Evolutionary conservation across 2,797 vertebrate genomes (phyloP).

Genomic region (Apogon talboti): DNA sequence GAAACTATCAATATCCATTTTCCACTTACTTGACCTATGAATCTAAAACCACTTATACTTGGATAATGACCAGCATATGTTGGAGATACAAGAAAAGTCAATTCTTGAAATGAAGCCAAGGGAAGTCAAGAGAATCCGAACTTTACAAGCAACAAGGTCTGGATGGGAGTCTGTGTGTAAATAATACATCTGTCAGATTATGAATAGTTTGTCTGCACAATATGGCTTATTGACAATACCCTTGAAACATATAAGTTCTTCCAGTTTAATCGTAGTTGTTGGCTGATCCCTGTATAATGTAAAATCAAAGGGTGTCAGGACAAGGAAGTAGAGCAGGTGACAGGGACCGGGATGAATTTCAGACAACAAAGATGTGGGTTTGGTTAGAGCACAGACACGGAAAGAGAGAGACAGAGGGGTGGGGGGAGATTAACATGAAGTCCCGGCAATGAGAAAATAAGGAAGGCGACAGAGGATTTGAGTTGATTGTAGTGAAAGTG

Average conservation of each 20-base stretch:
- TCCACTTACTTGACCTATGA: slow-evolving; percentile 1
- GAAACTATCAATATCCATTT: slow-evolving; percentile 28
- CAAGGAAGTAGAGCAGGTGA: slow-evolving; percentile 55
- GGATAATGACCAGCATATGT: slow-evolving; percentile 16
- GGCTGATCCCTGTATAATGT: slow-evolving; percentile 23
- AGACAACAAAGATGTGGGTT: slow-evolving; percentile 25
- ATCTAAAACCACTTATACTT: slow-evolving; percentile 20
- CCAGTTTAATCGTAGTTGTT: slow-evolving; percentile 6
- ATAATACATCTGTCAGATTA: slow-evolving; percentile 1
- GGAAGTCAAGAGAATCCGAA: slow-evolving; percentile 25
- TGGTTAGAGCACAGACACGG: slow-evolving; percentile 8
- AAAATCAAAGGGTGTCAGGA: slow-evolving; percentile 40
- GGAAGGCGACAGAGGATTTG: slow-evolving; percentile 59
- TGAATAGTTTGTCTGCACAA: neutral
- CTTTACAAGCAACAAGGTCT: slow-evolving; percentile 2
- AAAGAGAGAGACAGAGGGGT: neutral
- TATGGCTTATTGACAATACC: slow-evolving; percentile 4
- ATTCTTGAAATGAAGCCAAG: slow-evolving; percentile 24
- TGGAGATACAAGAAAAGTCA: neutral
- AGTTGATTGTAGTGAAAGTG: slow-evolving; percentile 62
- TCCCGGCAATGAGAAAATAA: slow-evolving; percentile 50
- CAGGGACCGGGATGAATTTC: slow-evolving; percentile 29
- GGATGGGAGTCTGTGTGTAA: neutral
- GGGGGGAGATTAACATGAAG: slow-evolving; percentile 36
- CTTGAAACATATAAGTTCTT: slow-evolving; percentile 11